Base-by-base conservation (phyloP, 2,113 vertebrate genomes). In the Notothenia coriiceps region DNA sequence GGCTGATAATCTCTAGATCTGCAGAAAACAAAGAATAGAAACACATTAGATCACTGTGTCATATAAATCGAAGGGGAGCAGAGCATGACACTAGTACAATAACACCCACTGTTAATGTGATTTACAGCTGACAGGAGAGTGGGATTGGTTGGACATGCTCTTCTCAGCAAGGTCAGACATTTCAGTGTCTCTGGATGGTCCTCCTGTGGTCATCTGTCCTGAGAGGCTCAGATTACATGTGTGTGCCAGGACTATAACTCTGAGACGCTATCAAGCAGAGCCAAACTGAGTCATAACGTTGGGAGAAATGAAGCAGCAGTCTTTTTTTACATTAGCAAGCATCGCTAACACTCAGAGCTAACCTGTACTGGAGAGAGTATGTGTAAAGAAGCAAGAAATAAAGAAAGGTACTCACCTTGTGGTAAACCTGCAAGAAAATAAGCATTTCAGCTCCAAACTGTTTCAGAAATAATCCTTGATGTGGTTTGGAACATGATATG, bases 161-260 rank as follows among this genome's bases (percentile, higher is more conserved):
- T 50, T 63, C 72, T 35, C 43, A 46, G 22, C 69, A 77, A 77
- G 69, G 64, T 74, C 69, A 64, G 35, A 72, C 33, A 68, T 68
- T 25, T 49, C 35, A 3, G 9, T 56, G 43, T 56, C 2, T 33
- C 12, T 44, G 15, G n/a, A 51, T 51, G 20, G 15, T 62, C 25
- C 47, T 50, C 10, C 76, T 56, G 67, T 61, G 33, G 2, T 68
- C 35, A 47, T 60, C 55, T 77, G 61, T 20, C 10, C 6, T 8
- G 43, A 9, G 22, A 57, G 22, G 25, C 47, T 72, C 59, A 47
- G 9, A 7, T 65, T 22, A 69, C 29, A 70, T 1, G 46, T 18
- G 22, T 20, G n/a, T n/a, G 47, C 10, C 51, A 64, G 22, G 43
- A 15, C 68, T 13, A 20, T 25, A 61, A 56, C 40, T 25, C 59